phyloP scores from a whole-genome alignment of 2,797 vertebrate species.

The Darevskia nairensis region DNA sequence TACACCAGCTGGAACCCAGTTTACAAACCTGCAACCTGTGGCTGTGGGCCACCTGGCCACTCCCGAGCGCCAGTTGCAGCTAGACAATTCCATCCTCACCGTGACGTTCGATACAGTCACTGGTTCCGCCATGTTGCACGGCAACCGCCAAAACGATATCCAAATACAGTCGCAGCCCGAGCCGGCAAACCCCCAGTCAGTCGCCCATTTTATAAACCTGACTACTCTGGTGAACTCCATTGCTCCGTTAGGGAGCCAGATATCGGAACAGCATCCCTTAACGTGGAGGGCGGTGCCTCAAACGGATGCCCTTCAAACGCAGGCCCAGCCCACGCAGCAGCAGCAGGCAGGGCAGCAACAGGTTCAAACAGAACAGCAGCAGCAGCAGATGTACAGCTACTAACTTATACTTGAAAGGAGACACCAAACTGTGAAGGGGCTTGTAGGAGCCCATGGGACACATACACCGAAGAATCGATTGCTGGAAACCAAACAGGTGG shows the following conservation, averaged over 20 bases:
- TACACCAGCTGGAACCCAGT: constrained; percentile 86
- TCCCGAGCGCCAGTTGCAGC: constrained; percentile 88
- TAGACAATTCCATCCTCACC: constrained; percentile 97
- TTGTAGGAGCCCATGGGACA: constrained; percentile 33
- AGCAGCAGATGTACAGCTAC: constrained; percentile 94
- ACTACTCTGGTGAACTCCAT: constrained; percentile 96
- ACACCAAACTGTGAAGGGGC: constrained; percentile 37
- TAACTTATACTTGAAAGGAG: constrained; percentile 69
- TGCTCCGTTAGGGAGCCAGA: constrained; percentile 83
- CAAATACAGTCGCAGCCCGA: constrained; percentile 83
- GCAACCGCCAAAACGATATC: constrained; percentile 87
- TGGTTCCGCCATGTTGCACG: constrained; percentile 90
- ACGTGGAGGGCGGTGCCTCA: constrained; percentile 89
- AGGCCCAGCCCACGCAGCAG: constrained; percentile 70
- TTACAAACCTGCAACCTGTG: constrained; percentile 94
- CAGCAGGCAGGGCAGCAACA: constrained; percentile 72
- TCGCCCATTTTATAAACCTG: constrained; percentile 97
- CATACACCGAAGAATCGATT: constrained; percentile 13
- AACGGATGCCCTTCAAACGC: constrained; percentile 78
- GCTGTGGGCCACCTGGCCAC: constrained; percentile 89
- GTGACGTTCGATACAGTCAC: constrained; percentile 96
- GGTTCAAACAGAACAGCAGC: constrained; percentile 76
- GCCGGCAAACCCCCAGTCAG: constrained; percentile 82
- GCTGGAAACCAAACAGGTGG: constrained; percentile 74
- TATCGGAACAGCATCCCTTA: constrained; percentile 86